Base-by-base conservation (phyloP, 2,113 vertebrate species). In the Pangasianodon hypophthalmus region DNA sequence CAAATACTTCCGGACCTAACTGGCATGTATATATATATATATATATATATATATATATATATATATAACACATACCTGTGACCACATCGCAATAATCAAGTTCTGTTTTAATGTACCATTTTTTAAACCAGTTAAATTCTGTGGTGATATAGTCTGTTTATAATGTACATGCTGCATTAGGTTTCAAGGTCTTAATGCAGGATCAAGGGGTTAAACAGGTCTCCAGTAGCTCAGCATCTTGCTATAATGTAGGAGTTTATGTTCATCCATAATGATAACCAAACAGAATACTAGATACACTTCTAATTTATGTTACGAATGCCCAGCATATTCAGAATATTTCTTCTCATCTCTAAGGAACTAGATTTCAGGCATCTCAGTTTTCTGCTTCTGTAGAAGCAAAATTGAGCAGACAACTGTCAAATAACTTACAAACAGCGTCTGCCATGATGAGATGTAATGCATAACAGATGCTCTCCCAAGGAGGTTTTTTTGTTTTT, bases 121-220 rank as follows among this genome's bases (percentile, higher is more conserved):
- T 37, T 37, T 37, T 37, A 37, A 37, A 37, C 37, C 37, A 37
- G 37, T 37, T 37, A 37, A 37, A 71, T 50, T 32, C 46, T 26
- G 11, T 26, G 75, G 21, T 50, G 24, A 41, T 19, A 29, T 14
- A 11, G 11, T 79, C 18, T 79, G 18, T 79, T 41, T 77, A 46
- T 24, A 9, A 10, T 58, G 56, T 46, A 9, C 8, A 37, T 37
- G 37, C 1, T 37, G 37, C 37, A 37, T 37, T 37, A 75, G 8
- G 9, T 77, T 77, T 77, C 10, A 32, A 69, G 85, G 73, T 91
- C 91, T 81, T 73, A 67, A n/a, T 29, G 64, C 29, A 67, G 29
- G 7, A n/a, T 84, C 7, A 52, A 71, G 24, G 46, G 75, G 21
- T 80, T 50, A 50, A 29, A 16, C 5, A n/a, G 48, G 26, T n/a